phyloP scores from a whole-genome alignment of 2,888 invertebrate genomes.

The Acrobasis repandana region DNA sequence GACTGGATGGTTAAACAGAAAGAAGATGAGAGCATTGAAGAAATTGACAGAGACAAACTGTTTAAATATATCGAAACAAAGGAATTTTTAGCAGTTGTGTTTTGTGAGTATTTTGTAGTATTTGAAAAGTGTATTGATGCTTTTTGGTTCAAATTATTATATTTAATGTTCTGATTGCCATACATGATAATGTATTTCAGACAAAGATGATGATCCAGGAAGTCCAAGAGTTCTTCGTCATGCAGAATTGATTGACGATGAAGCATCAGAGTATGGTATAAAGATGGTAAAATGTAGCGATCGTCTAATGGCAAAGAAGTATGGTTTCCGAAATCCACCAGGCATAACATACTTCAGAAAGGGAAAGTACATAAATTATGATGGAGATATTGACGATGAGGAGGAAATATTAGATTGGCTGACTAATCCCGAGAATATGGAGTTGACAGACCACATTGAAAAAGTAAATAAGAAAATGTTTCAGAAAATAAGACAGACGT shows the following conservation, averaged over 20 bases:
- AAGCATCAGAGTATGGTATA: conserved; percentile 95
- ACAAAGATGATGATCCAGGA: conserved; percentile 91
- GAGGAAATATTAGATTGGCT: conserved; percentile 96
- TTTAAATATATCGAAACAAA: conserved; percentile 93
- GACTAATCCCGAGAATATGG: conserved; percentile 97
- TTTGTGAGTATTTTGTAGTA: conserved; percentile 88
- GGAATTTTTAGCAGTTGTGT: conserved; percentile 95
- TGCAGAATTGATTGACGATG: conserved; percentile 95
- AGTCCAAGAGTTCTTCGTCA: conserved; percentile 92
- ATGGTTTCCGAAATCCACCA: conserved; percentile 94
- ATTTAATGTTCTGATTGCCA: neutral
- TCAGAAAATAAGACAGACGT: conserved; percentile 93
- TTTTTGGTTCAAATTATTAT: conserved; percentile 7
- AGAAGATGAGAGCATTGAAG: conserved; percentile 95
- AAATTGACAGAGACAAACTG: conserved; percentile 91
- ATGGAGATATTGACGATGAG: conserved; percentile 95
- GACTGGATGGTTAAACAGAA: conserved; percentile 96
- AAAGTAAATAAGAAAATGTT: conserved; percentile 96
- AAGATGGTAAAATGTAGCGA: conserved; percentile 94
- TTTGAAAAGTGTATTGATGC: neutral
- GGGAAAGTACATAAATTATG: conserved; percentile 94
- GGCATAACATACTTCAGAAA: conserved; percentile 96
- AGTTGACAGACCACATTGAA: conserved; percentile 95
- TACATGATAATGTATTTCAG: conserved; percentile 61
- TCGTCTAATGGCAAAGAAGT: conserved; percentile 95